Evolutionary conservation across 2,797 vertebrate genomes (phyloP), one percentile per base, ranked within the genome.

Genomic region (Halcyon badia): DNA sequence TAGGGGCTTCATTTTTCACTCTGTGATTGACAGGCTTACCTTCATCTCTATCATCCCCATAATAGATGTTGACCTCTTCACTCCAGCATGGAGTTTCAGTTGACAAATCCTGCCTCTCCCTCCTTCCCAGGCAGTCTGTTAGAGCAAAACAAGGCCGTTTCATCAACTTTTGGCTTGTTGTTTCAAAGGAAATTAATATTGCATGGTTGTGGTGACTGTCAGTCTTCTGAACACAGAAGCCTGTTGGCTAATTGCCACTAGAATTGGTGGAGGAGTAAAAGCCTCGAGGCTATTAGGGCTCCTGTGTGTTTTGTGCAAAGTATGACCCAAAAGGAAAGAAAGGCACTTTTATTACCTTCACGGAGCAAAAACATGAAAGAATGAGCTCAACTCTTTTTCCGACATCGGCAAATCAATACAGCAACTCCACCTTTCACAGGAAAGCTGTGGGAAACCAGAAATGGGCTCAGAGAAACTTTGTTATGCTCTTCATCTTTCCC

Each of bases 21-120:
- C 44, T 68, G 4, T 92, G 88, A 91, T 60, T 94, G 95, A 73
- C 88, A 95, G 77, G 42, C 64, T 90, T 95, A 46, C 83, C 88
- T 95, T 91, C 91, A 85, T 94, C 88, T 89, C 75, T 93, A 54
- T 94, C 90, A 94, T 93, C 71, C 86, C 35, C 83, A 4, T 89
- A 87, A 92, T 87, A 87, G 68, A 95, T 71, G 90, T 85, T 96
- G 96, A 97, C 86, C 86, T 89, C 71, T 96, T 95, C 64, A 56
- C 83, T 95, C 90, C 52, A 69, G 85, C 89, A 94, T 92, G 52
- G 62, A 90, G 68, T 68, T 87, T 87, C 86, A 75, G 44, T 57
- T 96, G 90, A 87, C 88, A 96, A 96, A 95, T 90, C 73, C 70
- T 65, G 52, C 64, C 35, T 92, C 64, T 89, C 64, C 16, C 44